Conservation (phyloP, 2,888 invertebrate genomes). For the Calephelis perditalis region DNA sequence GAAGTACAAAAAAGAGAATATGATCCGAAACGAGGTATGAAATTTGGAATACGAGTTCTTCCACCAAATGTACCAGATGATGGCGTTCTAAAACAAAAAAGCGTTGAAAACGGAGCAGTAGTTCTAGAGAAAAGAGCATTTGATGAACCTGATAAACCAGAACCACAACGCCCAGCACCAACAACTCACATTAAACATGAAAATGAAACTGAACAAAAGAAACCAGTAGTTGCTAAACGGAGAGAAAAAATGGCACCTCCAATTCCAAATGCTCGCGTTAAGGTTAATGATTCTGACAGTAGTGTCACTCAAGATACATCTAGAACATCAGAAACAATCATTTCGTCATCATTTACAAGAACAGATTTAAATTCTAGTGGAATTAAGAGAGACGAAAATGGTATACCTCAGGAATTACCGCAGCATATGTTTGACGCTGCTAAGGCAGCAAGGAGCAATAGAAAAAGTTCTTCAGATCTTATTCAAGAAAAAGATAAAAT, state of each 20-base stretch:
- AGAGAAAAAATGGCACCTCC: slow-evolving; percentile 72
- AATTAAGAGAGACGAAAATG: slow-evolving; percentile 77
- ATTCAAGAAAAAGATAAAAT: slow-evolving; percentile 50
- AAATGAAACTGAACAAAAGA: slow-evolving; percentile 65
- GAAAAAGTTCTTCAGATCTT: slow-evolving; percentile 73
- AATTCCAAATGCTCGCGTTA: slow-evolving; percentile 65
- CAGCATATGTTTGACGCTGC: slow-evolving; percentile 85
- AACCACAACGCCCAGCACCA: slow-evolving; percentile 51
- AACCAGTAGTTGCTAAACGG: slow-evolving; percentile 74
- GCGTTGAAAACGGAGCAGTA: slow-evolving; percentile 59
- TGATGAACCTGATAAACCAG: slow-evolving; percentile 65
- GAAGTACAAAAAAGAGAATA: slow-evolving; percentile 77
- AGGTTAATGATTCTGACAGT: slow-evolving; percentile 56
- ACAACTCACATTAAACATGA: slow-evolving; percentile 69
- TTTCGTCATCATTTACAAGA: slow-evolving; percentile 51
- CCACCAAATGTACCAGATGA: slow-evolving; percentile 77
- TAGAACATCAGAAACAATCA: slow-evolving; percentile 47
- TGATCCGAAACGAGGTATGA: slow-evolving; percentile 78
- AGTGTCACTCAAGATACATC: slow-evolving; percentile 48
- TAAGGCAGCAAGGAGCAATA: slow-evolving; percentile 82
- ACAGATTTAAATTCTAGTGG: slow-evolving; percentile 76
- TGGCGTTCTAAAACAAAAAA: slow-evolving; percentile 66
- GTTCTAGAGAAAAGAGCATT: slow-evolving; percentile 52
- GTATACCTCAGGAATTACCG: slow-evolving; percentile 84
- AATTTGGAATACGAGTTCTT: slow-evolving; percentile 83